Base-by-base conservation (phyloP, 2,113 vertebrate species). In the Pangasianodon gigas region DNA sequence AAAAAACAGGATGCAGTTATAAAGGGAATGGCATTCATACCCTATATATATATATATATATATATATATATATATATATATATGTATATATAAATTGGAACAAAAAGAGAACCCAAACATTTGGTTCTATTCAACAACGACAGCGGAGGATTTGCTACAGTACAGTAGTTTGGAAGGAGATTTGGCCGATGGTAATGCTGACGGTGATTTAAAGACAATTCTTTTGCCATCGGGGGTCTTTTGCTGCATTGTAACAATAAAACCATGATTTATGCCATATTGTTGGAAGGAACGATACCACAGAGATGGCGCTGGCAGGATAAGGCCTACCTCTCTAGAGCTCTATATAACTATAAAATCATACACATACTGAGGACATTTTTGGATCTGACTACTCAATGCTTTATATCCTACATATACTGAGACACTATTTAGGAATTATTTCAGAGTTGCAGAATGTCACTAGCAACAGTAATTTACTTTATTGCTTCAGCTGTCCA, bases 1-100 rank as follows among this genome's bases (percentile, higher is more conserved):
- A 95, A 96, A 80, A 96, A 95, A 93, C 91, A 94, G 94, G 95
- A 95, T 94, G 94, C 94, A 94, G 94, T 95, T 95, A 95, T 96
- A 95, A 95, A 96, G 94, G 94, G 94, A 95, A 95, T 94, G 95
- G 93, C 94, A 95, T 93, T 93, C 87, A 92, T 93, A 93, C 93
- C 95, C 92, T 92, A 95, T 65, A 11, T 65, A n/a, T 67, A 44
- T 44, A 95, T 95, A 13, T 92, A 95, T 96, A 94, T 96, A 95
- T 95, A 95, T 96, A 91, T 93, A 96, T 10, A 51, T 29, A 79
- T 29, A 14, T 29, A 79, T 48, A 41, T 92, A 95, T 96, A 95
- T 96, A 95, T 96, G 95, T 96, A 91, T 93, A 96, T 29, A 54
- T n/a, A 19, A n/a, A 95, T 95, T 94, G 94, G 93, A 94, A 95